Conservation (phyloP, 1,140 invertebrate species). For the Magallana ariakensis region DNA sequence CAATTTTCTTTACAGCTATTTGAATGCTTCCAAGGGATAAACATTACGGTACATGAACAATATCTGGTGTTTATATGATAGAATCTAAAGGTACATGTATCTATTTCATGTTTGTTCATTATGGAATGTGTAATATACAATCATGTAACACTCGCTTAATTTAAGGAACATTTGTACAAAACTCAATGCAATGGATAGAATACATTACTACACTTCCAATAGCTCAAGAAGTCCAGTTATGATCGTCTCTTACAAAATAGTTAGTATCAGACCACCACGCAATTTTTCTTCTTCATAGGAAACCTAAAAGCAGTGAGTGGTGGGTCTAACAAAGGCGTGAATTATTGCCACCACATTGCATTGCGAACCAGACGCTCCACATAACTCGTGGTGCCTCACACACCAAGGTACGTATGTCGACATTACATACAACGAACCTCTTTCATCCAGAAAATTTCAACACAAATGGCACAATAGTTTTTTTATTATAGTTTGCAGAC, state of each 20-base stretch:
- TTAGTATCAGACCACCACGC: neutral
- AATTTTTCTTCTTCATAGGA: neutral
- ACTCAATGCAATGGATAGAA: too few species aligned
- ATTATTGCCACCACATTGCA: conserved; percentile 10
- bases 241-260: too few species aligned
- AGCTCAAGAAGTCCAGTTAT: too few species aligned
- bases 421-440: too few species aligned
- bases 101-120: neutral
- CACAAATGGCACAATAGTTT: too few species aligned
- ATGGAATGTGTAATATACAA: too few species aligned
- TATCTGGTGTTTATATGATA: conserved; percentile 79
- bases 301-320: neutral
- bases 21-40: conserved; percentile 76
- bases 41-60: conserved; percentile 77
- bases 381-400: neutral
- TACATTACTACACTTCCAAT: too few species aligned
- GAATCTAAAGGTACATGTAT: conserved; percentile 71
- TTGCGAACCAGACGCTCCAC: neutral
- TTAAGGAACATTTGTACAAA: too few species aligned
- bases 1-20: conserved; percentile 65
- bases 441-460: too few species aligned
- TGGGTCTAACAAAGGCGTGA: neutral
- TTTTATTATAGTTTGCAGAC: too few species aligned
- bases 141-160: too few species aligned
- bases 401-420: conserved; percentile 2